phyloP scores from a whole-genome alignment of 2,113 vertebrate genomes.

The Bettongia penicillata region DNA sequence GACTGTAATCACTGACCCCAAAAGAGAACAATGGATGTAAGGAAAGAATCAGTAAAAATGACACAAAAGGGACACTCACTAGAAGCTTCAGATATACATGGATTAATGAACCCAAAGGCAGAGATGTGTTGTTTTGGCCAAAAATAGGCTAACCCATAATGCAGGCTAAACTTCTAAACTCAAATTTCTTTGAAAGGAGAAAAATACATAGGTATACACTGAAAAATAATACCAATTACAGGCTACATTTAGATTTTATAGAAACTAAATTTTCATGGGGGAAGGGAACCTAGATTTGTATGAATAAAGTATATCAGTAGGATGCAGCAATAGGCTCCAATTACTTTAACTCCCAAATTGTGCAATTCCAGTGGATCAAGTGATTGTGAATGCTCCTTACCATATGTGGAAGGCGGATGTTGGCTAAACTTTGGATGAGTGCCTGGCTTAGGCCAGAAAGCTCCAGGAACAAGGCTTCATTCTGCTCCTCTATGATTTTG shows the following conservation, averaged over 20 bases:
- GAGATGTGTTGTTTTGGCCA: not conserved
- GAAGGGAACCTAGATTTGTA: not conserved
- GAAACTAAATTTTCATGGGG: not conserved
- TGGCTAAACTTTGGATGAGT: constrained; percentile 97
- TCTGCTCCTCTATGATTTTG: constrained; percentile 99
- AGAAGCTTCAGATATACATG: constrained; percentile 65
- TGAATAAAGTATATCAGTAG: not conserved
- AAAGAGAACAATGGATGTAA: constrained; percentile 75
- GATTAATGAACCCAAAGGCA: not conserved
- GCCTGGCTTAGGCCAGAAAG: constrained; percentile 97
- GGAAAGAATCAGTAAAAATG: constrained; percentile 66
- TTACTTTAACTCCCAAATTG: not conserved
- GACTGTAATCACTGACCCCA: constrained; percentile 62
- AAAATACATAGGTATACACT: not conserved
- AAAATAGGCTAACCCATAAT: not conserved
- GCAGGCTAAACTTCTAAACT: not conserved
- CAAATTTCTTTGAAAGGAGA: not conserved
- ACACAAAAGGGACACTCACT: constrained; percentile 71
- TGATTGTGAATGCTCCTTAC: constrained; percentile 82
- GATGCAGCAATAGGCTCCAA: not conserved
- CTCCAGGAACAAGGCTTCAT: constrained; percentile 97
- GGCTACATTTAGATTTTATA: not conserved
- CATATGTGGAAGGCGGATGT: constrained; percentile 98
- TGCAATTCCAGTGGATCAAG: not conserved
- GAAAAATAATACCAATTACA: not conserved